Evolutionary conservation across 2,113 vertebrate species (phyloP).

Genomic region (Pterophyllum scalare): DNA sequence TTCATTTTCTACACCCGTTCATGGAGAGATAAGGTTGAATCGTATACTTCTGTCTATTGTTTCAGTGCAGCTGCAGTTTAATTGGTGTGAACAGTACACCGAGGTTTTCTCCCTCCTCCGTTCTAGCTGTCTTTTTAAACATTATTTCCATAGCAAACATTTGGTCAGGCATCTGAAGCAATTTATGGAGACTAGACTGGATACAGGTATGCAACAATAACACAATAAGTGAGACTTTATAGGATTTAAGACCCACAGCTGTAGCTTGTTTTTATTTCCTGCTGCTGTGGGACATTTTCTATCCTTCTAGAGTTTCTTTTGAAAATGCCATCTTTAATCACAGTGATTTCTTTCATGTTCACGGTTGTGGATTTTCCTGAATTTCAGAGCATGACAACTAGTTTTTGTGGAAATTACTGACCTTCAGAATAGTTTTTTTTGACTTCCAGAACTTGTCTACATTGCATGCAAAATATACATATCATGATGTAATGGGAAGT

Average conservation of each 20-base stretch:
- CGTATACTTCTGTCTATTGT: constrained; percentile 7
- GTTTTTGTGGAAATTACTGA: neutral
- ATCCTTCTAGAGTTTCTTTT: neutral
- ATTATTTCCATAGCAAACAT: constrained; percentile 2
- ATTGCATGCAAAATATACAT: neutral
- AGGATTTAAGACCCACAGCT: neutral
- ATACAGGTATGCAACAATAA: neutral
- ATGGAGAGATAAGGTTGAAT: constrained; percentile 22
- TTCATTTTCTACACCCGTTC: constrained; percentile 17
- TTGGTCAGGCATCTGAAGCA: neutral
- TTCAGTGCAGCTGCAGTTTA: constrained; percentile 40
- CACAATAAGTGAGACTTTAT: constrained; percentile 7
- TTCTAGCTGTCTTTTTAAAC: neutral
- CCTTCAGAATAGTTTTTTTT: neutral
- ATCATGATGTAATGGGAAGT: neutral
- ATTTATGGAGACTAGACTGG: neutral
- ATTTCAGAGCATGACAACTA: neutral
- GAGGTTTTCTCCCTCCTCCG: neutral
- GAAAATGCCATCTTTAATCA: constrained; percentile 16
- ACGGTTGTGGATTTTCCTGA: neutral
- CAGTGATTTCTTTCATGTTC: constrained; percentile 9
- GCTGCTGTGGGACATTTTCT: neutral
- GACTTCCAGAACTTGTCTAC: neutral
- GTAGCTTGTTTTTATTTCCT: neutral
- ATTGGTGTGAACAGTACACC: constrained; percentile 31